Evolutionary conservation across 2,797 vertebrate species (phyloP).

Genomic region (Pangasius larnaudii): DNA sequence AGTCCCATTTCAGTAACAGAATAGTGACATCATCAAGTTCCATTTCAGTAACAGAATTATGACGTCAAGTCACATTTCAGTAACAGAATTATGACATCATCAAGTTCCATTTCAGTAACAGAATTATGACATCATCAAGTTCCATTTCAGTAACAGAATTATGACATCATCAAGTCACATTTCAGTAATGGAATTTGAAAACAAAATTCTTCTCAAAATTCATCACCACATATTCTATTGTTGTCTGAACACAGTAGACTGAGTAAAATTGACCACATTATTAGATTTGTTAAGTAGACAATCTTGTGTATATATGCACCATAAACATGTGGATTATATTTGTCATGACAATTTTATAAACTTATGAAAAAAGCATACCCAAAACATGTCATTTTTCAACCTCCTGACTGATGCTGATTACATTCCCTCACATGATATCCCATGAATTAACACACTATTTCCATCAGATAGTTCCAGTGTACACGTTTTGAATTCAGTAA

Average conservation of each 20-base stretch:
- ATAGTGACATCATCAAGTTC: neutral
- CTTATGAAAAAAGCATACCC: neutral
- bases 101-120: neutral
- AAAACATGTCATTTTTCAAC: neutral
- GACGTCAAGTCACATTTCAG: neutral
- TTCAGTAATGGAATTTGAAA: no score
- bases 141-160: no score
- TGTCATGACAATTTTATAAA: neutral
- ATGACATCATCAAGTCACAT: no score
- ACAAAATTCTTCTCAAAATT: no score
- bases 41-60: neutral
- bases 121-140: no score
- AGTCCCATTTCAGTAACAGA: neutral
- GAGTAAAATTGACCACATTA: no score
- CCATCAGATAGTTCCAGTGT: neutral
- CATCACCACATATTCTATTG: no score
- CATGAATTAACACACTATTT: neutral
- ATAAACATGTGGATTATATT: no score
- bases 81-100: neutral
- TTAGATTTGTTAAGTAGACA: no score
- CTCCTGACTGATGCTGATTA: neutral
- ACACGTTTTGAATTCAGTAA: neutral
- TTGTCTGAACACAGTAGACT: no score
- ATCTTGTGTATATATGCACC: no score
- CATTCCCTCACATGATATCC: neutral